Conservation (phyloP, 2,888 invertebrate species). For the Drosophila suboccidentalis region DNA sequence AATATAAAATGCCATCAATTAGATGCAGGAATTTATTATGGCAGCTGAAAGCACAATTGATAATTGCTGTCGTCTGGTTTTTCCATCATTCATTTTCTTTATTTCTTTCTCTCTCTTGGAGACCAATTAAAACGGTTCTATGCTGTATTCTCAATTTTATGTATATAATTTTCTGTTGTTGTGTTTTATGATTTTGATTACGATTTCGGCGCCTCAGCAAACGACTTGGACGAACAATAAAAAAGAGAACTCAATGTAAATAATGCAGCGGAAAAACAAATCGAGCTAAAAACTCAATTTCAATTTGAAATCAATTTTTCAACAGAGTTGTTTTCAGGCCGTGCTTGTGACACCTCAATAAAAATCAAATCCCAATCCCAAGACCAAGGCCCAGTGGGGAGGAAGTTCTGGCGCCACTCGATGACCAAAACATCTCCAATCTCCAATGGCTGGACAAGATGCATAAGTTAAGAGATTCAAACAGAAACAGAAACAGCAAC, state of each 20-base stretch:
- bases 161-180: constrained; percentile 27
- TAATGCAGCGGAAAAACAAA: constrained; percentile 34
- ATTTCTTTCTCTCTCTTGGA: constrained; percentile 24
- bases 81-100: constrained; percentile 15
- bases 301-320: constrained; percentile 79
- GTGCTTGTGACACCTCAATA: constrained; percentile 77
- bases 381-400: constrained; percentile 45
- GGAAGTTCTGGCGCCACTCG: constrained; percentile 64
- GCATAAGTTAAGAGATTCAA: constrained; percentile 62
- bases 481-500: constrained; percentile 14
- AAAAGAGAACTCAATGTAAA: constrained; percentile 26
- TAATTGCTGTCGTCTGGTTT: constrained; percentile 69
- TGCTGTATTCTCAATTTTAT: constrained; percentile 27
- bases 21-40: constrained; percentile 74
- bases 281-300: constrained; percentile 66
- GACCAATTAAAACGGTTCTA: constrained; percentile 76
- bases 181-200: constrained; percentile 78
- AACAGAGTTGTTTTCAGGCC: constrained; percentile 65
- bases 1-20: constrained; percentile 61
- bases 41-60: constrained; percentile 70
- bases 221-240: constrained; percentile 67
- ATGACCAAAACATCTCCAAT: constrained; percentile 18
- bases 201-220: constrained; percentile 73
- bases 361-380: constrained; percentile 66
- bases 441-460: constrained; percentile 45